These are phyloP conservation scores for Danio aesculapii DNA, from an alignment of 2,797 vertebrate genomes.

Conservation along the genomic window DNA sequence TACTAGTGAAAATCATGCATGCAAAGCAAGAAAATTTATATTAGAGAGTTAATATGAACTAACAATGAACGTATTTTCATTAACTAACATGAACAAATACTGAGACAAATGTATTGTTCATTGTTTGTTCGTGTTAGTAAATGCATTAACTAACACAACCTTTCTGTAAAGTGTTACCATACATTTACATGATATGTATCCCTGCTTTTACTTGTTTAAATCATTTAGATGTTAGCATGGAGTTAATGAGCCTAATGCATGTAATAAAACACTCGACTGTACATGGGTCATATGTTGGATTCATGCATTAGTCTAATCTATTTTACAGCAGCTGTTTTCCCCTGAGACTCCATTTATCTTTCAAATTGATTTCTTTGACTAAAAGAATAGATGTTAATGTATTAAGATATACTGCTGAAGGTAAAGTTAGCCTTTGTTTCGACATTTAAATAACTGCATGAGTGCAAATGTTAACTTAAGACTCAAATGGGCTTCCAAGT, in stretches of 20 bases:
- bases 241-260: conserved; percentile 24
- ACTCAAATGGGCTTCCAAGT: no score
- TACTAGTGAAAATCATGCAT: no score
- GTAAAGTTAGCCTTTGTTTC: conserved; percentile 95
- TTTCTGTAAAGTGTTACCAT: no score
- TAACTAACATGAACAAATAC: no score
- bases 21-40: no score
- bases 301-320: conserved; percentile 36
- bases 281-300: conserved; percentile 9
- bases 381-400: conserved; percentile 25
- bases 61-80: no score
- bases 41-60: no score
- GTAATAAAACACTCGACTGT: conserved; percentile 20
- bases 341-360: conserved; percentile 22
- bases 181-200: not conserved
- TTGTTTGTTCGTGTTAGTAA: no score
- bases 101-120: no score
- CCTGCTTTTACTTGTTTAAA: conserved; percentile 2
- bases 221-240: conserved; percentile 18
- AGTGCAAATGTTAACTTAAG: not conserved
- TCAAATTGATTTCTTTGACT: conserved; percentile 36
- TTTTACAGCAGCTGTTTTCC: conserved; percentile 21
- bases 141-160: no score
- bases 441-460: conserved; percentile 63
- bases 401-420: conserved; percentile 33